Percentiles rank a stretch among this genome's conserved stretches.
phyloP scores from a whole-genome alignment of 2,113 vertebrate genomes.

The Xenotilapia caudafasciata region DNA sequence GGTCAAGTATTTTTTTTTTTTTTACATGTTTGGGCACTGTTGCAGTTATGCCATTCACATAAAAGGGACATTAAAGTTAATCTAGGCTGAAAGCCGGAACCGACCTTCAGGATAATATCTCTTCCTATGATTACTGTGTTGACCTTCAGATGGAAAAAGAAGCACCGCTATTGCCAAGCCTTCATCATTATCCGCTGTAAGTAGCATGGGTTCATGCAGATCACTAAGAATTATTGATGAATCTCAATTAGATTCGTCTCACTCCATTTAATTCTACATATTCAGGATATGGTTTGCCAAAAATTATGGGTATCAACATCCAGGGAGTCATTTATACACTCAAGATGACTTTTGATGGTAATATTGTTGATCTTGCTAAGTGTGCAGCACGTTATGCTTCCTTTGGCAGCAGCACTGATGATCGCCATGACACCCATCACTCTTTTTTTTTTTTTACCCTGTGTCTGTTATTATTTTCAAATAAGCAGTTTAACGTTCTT shows the following conservation, averaged over 20 bases:
- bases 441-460: not conserved
- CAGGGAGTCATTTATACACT: conserved; percentile 29
- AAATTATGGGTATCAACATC: conserved; percentile 34
- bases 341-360: conserved; percentile 7
- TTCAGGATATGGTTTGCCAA: conserved; percentile 34
- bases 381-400: conserved; percentile 15
- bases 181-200: conserved; percentile 43
- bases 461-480: conserved; percentile 4
- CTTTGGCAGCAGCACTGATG: conserved; percentile 18
- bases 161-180: conserved; percentile 13
- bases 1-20: not conserved
- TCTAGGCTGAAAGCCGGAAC: conserved; percentile 12
- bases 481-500: conserved; percentile 11
- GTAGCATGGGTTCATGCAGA: conserved; percentile 30
- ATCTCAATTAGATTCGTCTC: conserved; percentile 51
- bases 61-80: conserved; percentile 21
- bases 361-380: conserved; percentile 51
- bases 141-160: conserved; percentile 46
- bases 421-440: conserved; percentile 26
- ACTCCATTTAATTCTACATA: conserved; percentile 49
- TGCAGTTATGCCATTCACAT: not conserved
- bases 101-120: conserved; percentile 38
- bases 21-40: not conserved
- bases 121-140: conserved; percentile 26
- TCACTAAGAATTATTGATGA: conserved; percentile 56